phyloP scores from a whole-genome alignment of 1,140 invertebrate genomes.

The Drosophila orosa region DNA sequence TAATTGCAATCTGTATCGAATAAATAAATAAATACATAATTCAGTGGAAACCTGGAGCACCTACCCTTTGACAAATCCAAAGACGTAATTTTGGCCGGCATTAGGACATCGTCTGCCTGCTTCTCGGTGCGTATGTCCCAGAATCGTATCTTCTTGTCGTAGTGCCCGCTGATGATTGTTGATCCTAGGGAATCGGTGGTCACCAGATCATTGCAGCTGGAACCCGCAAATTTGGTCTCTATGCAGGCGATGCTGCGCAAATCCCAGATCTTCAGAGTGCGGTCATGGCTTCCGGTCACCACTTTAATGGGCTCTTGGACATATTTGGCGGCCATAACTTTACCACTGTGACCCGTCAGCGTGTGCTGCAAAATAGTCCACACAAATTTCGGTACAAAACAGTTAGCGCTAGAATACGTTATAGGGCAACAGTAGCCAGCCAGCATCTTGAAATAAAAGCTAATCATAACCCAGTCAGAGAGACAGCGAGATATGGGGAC shows the following conservation, averaged over 20 bases:
- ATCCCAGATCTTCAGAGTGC: constrained; percentile 99
- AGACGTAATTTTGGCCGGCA: constrained; percentile 97
- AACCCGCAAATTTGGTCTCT: constrained; percentile 98
- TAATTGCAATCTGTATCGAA: constrained; percentile 92
- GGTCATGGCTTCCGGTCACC: constrained; percentile 96
- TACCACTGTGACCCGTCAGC: constrained; percentile 97
- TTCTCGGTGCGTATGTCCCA: constrained; percentile 96
- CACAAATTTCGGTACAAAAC: constrained; percentile 30
- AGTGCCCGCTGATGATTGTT: constrained; percentile 98
- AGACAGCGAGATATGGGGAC: neutral
- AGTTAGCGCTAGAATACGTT: constrained; percentile 47
- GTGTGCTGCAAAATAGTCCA: constrained; percentile 91
- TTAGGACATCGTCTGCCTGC: constrained; percentile 92
- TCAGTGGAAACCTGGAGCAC: constrained; percentile 30
- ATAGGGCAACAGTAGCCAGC: constrained; percentile 30
- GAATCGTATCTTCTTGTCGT: constrained; percentile 97
- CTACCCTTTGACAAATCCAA: constrained; percentile 95
- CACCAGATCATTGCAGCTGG: constrained; percentile 97
- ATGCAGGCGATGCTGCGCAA: constrained; percentile 95
- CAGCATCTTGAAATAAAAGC: constrained; percentile 8
- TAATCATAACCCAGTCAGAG: constrained; percentile 1
- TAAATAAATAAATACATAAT: constrained; percentile 6
- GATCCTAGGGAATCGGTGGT: constrained; percentile 94
- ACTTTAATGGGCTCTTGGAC: constrained; percentile 94
- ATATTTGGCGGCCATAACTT: constrained; percentile 97